Conservation (phyloP, 1,140 invertebrate genomes). For the Apis dorsata region DNA sequence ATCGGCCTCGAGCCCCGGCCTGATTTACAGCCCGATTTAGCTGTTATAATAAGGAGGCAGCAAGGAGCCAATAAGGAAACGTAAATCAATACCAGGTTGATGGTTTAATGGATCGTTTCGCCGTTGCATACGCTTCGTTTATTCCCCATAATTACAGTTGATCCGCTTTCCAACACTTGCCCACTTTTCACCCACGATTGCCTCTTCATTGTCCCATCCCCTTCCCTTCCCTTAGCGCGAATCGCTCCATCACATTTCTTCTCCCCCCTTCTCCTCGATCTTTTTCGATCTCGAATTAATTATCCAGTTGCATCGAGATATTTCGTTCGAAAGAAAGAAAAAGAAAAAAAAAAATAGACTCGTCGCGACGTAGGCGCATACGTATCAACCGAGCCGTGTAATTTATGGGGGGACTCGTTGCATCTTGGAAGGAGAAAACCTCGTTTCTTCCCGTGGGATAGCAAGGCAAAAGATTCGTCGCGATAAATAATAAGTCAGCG, state of each 20-base stretch:
- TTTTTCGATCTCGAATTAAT: background rate
- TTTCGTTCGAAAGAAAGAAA: no score
- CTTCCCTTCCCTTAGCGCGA: no score
- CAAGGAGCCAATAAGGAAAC: constrained; percentile 46
- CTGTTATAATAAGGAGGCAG: constrained; percentile 47
- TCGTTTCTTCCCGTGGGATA: background rate
- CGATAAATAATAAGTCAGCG: constrained; percentile 58
- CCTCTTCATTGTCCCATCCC: background rate
- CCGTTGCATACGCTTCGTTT: constrained; percentile 22
- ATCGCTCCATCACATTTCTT: background rate
- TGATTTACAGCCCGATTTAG: constrained; percentile 59
- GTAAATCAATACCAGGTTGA: constrained; percentile 61
- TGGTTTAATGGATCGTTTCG: constrained; percentile 58
- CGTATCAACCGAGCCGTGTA: background rate
- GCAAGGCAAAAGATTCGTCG: constrained; percentile 32
- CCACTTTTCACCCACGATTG: constrained; percentile 27
- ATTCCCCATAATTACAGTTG: constrained; percentile 41
- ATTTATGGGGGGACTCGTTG: constrained; percentile 29
- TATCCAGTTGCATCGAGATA: background rate
- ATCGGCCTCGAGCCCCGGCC: background rate
- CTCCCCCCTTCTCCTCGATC: no score
- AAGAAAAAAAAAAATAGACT: background rate
- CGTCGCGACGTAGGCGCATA: background rate
- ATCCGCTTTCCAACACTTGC: constrained; percentile 38
- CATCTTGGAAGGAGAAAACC: constrained; percentile 13